Evolutionary conservation across 2,797 vertebrate genomes (phyloP), one percentile per base, ranked within the genome.

Genomic region (Rachycentron canadum): DNA sequence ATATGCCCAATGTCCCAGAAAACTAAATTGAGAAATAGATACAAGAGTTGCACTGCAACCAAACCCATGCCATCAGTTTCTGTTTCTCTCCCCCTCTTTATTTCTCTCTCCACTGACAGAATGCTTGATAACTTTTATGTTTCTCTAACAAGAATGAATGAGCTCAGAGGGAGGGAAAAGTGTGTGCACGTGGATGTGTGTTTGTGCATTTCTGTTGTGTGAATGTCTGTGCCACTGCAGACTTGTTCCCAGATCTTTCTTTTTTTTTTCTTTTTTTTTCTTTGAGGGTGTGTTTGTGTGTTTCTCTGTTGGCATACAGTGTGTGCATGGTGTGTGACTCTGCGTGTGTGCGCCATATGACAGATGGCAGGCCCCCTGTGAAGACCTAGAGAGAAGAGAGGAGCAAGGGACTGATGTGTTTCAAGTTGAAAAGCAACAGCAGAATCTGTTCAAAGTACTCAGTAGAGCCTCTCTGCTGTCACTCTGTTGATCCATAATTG

Each of bases 401-500:
- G 61, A 89, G 82, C 66, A 36, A 61, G 71, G 86, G 82, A 91
- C 72, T 78, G 87, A 84, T 88, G 78, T 71, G 69, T 88, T 91
- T 90, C 82, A 81, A 93, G 87, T 86, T 75, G 71, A 88, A 87
- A 88, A 83, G 81, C 55, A 71, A 89, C 82, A 85, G 84, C 83
- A 72, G 70, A 88, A 84, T 86, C 56, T 87, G 81, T 86, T 88
- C 74, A 71, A 82, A 82, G 72, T 74, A 66, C 63, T 82, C 65
- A 40, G 78, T 69, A 58, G 86, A 84, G 86, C 84, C 64, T 53
- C 81, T 80, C 81, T 61, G 78, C 85, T 88, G 84, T 85, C 82
- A 82, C 66, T 85, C 69, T 81, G 86, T 84, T 88, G 86, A 88
- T 89, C 81, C 82, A 88, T 85, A 85, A 91, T 90, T 88, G 79